Percentiles rank a stretch among this genome's conserved stretches.
Evolutionary conservation across 2,113 vertebrate species (phyloP).

Genomic region (Vanacampus margaritifer): DNA sequence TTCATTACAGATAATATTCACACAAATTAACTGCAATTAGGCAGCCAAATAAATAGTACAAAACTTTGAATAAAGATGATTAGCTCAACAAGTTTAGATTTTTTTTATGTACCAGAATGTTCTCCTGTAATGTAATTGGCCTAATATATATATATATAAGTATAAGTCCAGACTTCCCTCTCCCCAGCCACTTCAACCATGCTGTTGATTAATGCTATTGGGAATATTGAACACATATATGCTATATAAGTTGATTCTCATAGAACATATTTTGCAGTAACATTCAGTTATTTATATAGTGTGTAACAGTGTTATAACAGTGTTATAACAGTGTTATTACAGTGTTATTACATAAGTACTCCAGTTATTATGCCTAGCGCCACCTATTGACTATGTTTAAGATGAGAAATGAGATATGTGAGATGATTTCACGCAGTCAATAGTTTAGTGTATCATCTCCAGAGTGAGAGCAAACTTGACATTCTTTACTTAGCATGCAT

Average conservation of each 20-base stretch:
- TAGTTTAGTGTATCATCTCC: background rate
- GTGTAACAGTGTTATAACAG: too few relatives aligned
- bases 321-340: too few relatives aligned
- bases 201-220: conserved; percentile 5
- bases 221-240: conserved; percentile 8
- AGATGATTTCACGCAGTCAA: background rate
- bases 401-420: background rate
- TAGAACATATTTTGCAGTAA: background rate
- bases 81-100: background rate
- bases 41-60: too few relatives aligned
- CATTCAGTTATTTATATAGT: background rate
- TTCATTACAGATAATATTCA: too few relatives aligned
- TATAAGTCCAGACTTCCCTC: too few relatives aligned
- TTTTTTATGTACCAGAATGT: background rate
- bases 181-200: too few relatives aligned
- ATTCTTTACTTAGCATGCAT: background rate
- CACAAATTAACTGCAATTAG: too few relatives aligned
- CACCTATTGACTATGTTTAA: conserved; percentile 25
- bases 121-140: too few relatives aligned
- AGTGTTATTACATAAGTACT: too few relatives aligned
- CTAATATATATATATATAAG: too few relatives aligned
- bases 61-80: too few relatives aligned
- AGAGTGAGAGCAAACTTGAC: background rate
- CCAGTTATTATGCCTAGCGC: conserved; percentile 12
- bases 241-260: background rate